Conservation (phyloP, 2,113 vertebrate genomes). For the Megaceryle maxima region DNA sequence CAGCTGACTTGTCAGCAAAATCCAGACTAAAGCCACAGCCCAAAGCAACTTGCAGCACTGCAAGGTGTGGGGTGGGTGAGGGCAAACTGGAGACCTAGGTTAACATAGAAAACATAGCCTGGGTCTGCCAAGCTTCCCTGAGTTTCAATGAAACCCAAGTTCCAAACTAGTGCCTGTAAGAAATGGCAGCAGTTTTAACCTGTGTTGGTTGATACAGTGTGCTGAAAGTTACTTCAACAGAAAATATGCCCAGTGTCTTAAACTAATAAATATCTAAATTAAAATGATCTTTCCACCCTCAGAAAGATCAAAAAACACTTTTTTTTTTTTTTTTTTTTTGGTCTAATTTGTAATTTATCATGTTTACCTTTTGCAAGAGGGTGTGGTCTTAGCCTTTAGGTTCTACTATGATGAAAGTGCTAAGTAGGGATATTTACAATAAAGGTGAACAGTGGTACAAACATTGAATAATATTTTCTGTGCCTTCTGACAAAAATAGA, state of each 20-base stretch:
- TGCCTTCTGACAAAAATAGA: neutral
- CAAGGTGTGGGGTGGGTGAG: neutral
- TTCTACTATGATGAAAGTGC: neutral
- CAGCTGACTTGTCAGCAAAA: neutral
- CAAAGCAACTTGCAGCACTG: neutral
- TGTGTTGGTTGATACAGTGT: neutral
- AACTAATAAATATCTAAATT: neutral
- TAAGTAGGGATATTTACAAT: neutral
- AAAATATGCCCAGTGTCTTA: neutral
- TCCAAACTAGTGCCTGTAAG: fast-evolving
- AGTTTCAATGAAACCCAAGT: neutral
- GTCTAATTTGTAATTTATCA: neutral
- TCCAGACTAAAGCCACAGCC: neutral
- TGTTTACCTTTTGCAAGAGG: neutral
- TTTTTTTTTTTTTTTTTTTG: neutral
- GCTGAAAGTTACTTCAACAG: neutral
- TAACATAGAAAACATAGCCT: neutral
- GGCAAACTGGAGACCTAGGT: neutral
- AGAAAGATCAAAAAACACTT: neutral
- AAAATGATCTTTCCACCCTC: neutral
- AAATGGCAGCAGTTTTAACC: neutral
- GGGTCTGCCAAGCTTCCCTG: neutral
- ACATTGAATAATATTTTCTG: neutral
- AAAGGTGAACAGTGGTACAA: neutral
- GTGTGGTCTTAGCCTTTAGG: neutral